Evolutionary conservation across 2,797 vertebrate species (phyloP).

Genomic region (Chaetodon trifasciatus): DNA sequence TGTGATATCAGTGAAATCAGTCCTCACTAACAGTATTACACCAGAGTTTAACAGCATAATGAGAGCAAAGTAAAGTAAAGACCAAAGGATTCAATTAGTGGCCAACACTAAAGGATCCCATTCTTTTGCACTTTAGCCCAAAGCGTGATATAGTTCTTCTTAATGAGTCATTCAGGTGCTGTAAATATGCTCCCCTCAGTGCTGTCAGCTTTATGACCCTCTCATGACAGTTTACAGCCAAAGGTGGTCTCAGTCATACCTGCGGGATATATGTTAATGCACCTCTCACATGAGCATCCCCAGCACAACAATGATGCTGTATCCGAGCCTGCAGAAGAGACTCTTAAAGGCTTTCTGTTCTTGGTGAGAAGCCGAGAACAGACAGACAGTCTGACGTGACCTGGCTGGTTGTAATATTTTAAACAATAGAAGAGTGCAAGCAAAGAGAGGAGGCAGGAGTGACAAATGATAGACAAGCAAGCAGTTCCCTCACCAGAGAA

Average conservation of each 20-base stretch:
- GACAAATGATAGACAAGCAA: not conserved
- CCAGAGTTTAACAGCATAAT: not conserved
- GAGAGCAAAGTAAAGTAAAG: conserved; percentile 28
- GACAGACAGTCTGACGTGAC: not conserved
- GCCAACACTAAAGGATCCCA: conserved; percentile 23
- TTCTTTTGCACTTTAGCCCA: conserved; percentile 25
- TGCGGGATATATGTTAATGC: conserved; percentile 64
- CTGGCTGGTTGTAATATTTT: not conserved
- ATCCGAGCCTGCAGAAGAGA: conserved; percentile 10
- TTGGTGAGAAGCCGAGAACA: conserved; percentile 10
- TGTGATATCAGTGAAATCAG: not conserved
- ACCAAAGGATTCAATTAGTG: conserved; percentile 4
- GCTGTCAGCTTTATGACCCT: conserved; percentile 43
- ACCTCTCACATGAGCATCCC: conserved; percentile 69
- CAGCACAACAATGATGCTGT: conserved; percentile 47
- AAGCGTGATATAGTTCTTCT: conserved; percentile 27
- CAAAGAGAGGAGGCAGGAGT: not conserved
- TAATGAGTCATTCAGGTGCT: conserved; percentile 44
- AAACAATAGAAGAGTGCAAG: not conserved
- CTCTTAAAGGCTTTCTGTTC: conserved; percentile 53
- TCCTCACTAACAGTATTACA: not conserved
- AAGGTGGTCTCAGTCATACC: conserved; percentile 54
- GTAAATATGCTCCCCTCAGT: conserved; percentile 36
- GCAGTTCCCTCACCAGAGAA: not conserved
- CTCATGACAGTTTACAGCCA: conserved; percentile 53